Conservation (phyloP, 2,888 invertebrate genomes). For the Eremobia ochroleuca region DNA sequence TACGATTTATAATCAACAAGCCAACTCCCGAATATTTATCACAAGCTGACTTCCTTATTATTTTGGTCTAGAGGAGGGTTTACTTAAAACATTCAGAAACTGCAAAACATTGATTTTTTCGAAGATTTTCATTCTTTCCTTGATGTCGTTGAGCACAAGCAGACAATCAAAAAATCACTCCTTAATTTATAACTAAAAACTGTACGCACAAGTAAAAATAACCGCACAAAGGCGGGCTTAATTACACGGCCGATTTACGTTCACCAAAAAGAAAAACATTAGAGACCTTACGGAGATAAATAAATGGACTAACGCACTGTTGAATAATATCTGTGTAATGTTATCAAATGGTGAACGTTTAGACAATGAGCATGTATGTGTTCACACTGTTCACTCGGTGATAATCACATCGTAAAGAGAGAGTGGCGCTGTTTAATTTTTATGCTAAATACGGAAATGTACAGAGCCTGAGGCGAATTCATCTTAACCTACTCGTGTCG, state of each 20-base stretch:
- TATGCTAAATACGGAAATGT: slow-evolving; percentile 53
- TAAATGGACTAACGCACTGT: neutral
- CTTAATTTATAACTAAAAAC: neutral
- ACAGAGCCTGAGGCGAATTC: slow-evolving; percentile 11
- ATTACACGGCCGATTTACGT: neutral
- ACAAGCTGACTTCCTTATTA: neutral
- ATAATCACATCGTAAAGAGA: slow-evolving; percentile 62
- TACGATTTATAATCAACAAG: neutral
- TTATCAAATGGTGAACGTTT: slow-evolving; percentile 35
- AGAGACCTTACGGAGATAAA: neutral
- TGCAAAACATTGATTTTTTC: neutral
- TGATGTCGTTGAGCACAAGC: neutral
- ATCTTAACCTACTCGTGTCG: neutral
- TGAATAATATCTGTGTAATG: slow-evolving; percentile 28
- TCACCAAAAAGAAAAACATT: neutral
- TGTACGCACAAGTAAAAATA: neutral
- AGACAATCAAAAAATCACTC: neutral
- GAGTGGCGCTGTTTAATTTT: slow-evolving; percentile 56
- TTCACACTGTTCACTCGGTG: slow-evolving; percentile 36
- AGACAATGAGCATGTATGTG: slow-evolving; percentile 50
- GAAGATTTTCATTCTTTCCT: neutral
- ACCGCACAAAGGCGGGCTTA: neutral
- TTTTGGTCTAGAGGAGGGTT: neutral
- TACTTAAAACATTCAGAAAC: neutral
- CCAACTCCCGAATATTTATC: neutral